Evolutionary conservation across 1,140 invertebrate genomes (phyloP).

Genomic region (Augochlora pura): DNA sequence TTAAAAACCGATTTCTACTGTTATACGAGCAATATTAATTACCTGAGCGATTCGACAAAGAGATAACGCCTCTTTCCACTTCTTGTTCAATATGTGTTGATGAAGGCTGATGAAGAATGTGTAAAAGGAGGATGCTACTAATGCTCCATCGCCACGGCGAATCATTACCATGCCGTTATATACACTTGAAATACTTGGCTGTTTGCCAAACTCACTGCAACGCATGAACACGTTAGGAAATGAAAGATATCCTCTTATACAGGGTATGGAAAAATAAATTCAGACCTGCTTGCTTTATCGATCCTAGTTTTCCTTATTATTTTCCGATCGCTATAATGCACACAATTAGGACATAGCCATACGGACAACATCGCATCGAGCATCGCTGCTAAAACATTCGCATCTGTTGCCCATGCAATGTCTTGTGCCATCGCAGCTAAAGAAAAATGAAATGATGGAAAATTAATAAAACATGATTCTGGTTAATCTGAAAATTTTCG

Average conservation of each 20-base stretch:
- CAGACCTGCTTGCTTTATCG: slow-evolving; percentile 84
- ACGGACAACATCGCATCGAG: slow-evolving; percentile 90
- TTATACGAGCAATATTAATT: slow-evolving; percentile 30
- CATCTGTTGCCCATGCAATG: slow-evolving; percentile 90
- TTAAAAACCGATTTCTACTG: background rate
- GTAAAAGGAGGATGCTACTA: slow-evolving; percentile 84
- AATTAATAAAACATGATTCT: no score
- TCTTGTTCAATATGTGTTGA: slow-evolving; percentile 82
- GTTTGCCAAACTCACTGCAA: slow-evolving; percentile 89
- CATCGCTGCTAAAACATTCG: slow-evolving; percentile 92
- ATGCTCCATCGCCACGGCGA: slow-evolving; percentile 85
- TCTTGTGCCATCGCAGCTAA: slow-evolving; percentile 89
- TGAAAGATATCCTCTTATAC: background rate
- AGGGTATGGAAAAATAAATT: slow-evolving; percentile 3
- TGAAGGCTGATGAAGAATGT: slow-evolving; percentile 86
- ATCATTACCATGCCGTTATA: slow-evolving; percentile 89
- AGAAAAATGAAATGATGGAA: slow-evolving; percentile 35
- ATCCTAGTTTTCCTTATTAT: slow-evolving; percentile 84
- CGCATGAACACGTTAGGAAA: background rate
- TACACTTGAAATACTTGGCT: slow-evolving; percentile 88
- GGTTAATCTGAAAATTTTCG: no score
- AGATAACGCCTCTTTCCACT: slow-evolving; percentile 89
- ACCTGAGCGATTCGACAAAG: slow-evolving; percentile 90
- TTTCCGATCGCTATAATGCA: slow-evolving; percentile 85
- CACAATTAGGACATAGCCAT: slow-evolving; percentile 90